phyloP scores from a whole-genome alignment of 2,113 vertebrate species.

The Panurus biarmicus region DNA sequence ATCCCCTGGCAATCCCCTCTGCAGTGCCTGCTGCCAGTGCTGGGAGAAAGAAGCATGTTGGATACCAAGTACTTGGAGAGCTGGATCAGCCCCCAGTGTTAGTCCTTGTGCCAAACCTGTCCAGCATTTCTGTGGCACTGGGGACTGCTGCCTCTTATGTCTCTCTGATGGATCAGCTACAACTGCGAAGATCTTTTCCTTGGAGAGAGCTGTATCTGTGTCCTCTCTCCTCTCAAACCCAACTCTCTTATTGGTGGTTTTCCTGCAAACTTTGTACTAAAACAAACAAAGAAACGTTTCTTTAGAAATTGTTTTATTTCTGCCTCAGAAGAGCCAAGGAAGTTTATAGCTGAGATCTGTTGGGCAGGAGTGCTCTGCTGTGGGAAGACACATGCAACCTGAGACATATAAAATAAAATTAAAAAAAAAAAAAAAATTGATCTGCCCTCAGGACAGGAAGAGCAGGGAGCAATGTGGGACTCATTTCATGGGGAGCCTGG shows the following conservation, averaged over 20 bases:
- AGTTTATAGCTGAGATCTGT: neutral
- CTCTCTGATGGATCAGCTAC: neutral
- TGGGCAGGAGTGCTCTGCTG: neutral
- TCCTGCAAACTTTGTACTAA: neutral
- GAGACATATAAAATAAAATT: neutral
- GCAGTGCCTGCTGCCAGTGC: neutral
- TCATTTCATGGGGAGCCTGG: neutral
- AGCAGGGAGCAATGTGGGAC: neutral
- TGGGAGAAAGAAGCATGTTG: neutral
- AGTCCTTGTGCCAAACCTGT: neutral
- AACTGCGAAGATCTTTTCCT: neutral
- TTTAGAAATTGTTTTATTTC: neutral
- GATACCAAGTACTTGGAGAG: neutral
- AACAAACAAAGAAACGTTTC: neutral
- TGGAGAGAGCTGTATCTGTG: neutral
- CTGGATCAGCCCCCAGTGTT: neutral
- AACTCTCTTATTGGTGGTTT: neutral
- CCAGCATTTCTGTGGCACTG: neutral
- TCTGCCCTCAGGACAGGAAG: neutral
- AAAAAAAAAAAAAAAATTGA: accelerated
- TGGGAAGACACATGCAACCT: neutral
- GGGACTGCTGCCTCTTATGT: neutral
- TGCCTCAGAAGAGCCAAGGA: neutral
- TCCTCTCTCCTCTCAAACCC: neutral
- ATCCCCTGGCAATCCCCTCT: neutral